Conservation (phyloP, 2,113 vertebrate genomes). For the Dissostichus mawsoni region DNA sequence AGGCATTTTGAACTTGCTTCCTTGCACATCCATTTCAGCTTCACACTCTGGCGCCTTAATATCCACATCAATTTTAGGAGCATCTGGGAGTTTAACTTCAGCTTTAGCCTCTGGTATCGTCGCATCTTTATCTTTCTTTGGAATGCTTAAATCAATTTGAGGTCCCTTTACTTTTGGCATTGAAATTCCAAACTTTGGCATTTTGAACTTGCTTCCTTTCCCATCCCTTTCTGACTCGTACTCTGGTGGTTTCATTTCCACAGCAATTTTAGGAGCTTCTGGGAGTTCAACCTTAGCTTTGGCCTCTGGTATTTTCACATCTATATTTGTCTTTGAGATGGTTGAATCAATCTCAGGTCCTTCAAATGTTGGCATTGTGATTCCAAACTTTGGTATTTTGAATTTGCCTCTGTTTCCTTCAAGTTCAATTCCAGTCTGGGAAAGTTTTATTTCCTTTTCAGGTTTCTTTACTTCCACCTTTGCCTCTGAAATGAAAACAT, state of each 20-base stretch:
- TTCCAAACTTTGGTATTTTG: slow-evolving; percentile 49
- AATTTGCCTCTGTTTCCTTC: slow-evolving; percentile 11
- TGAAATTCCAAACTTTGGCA: slow-evolving; percentile 39
- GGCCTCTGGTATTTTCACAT: slow-evolving; percentile 16
- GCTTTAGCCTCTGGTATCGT: slow-evolving; percentile 29
- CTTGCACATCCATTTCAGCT: slow-evolving; percentile 19
- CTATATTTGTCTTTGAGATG: slow-evolving; percentile 25
- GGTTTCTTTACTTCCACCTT: slow-evolving; percentile 21
- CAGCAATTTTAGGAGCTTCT: neutral
- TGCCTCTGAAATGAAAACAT: no score
- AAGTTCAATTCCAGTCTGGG: neutral
- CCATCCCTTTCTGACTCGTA: slow-evolving; percentile 16
- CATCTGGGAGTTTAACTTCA: slow-evolving; percentile 2
- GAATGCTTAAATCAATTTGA: slow-evolving; percentile 28
- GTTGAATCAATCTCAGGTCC: slow-evolving; percentile 25
- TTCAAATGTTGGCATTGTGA: slow-evolving; percentile 22
- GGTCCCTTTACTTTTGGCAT: slow-evolving; percentile 36
- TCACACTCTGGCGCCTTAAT: neutral
- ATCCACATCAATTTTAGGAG: neutral
- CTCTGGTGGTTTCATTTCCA: neutral
- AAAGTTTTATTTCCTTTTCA: neutral
- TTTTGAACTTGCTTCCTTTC: slow-evolving; percentile 32
- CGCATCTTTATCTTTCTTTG: slow-evolving; percentile 20
- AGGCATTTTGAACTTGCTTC: slow-evolving; percentile 49
- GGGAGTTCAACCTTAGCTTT: slow-evolving; percentile 12